Evolutionary conservation across 35 echinoderm and acorn worm genomes (phyloP).

Genomic region (Acanthaster planci): DNA sequence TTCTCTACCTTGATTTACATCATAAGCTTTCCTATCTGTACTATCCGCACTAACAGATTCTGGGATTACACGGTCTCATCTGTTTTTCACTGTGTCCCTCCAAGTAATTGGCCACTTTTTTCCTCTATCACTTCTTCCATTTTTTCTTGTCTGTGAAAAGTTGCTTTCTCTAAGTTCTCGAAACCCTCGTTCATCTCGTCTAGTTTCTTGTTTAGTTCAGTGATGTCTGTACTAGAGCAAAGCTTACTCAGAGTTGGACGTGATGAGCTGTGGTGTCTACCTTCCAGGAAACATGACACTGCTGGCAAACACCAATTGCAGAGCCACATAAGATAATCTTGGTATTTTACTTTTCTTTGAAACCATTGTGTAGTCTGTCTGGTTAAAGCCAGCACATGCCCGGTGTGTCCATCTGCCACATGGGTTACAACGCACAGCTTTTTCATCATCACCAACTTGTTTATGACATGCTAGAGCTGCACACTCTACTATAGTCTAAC

Average conservation of each 20-base stretch:
- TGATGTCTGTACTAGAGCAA: not conserved
- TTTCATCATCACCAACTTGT: not conserved
- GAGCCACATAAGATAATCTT: not conserved
- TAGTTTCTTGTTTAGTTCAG: not conserved
- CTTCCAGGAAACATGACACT: not conserved
- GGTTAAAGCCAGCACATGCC: not conserved
- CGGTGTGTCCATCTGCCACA: not conserved
- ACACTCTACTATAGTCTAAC: not conserved
- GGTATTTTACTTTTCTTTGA: constrained; percentile 1
- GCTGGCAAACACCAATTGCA: not conserved
- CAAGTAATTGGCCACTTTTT: not conserved
- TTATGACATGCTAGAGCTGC: not conserved
- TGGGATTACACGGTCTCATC: not conserved
- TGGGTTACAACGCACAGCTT: not conserved
- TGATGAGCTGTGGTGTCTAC: not conserved
- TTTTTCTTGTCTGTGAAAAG: not conserved
- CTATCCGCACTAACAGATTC: not conserved
- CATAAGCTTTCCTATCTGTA: too few relatives aligned
- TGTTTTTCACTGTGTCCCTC: not conserved
- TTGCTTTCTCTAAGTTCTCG: not conserved
- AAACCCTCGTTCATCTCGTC: not conserved
- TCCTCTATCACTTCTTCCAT: not conserved
- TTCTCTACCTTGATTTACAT: not conserved
- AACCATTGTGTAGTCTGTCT: not conserved
- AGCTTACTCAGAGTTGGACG: too few relatives aligned